Percentiles rank a stretch among this genome's conserved stretches.
phyloP scores from a whole-genome alignment of 2,113 vertebrate genomes.

The Ginglymostoma cirratum region DNA sequence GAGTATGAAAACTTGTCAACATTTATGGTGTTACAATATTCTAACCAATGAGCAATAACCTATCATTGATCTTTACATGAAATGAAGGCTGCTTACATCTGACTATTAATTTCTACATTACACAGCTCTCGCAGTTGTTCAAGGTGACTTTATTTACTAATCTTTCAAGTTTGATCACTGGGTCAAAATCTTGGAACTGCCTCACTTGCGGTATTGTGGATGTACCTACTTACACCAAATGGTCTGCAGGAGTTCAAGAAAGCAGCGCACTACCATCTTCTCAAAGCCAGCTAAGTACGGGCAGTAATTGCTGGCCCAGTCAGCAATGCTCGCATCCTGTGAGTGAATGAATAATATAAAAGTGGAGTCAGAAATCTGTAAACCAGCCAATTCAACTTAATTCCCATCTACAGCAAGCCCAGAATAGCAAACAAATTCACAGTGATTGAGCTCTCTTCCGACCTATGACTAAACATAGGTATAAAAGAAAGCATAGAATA shows the following conservation, averaged over 20 bases:
- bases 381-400: not conserved
- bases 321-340: no score
- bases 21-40: not conserved
- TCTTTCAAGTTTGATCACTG: not conserved
- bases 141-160: not conserved
- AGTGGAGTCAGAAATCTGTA: constrained; percentile 4
- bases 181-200: no score
- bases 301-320: no score
- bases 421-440: not conserved
- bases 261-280: no score
- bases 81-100: not conserved
- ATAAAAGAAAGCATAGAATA: not conserved
- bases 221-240: no score
- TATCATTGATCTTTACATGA: not conserved
- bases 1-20: not conserved
- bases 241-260: no score
- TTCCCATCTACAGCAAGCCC: not conserved
- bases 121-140: not conserved
- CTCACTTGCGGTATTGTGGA: no score
- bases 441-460: not conserved
- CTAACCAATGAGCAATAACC: not conserved
- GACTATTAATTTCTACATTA: not conserved
- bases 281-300: no score
- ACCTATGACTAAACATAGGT: not conserved
- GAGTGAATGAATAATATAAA: no score